Base-by-base conservation (phyloP, 37 sponge, comb jelly and placozoan genomes). In the Cliona cf. orientalis region DNA sequence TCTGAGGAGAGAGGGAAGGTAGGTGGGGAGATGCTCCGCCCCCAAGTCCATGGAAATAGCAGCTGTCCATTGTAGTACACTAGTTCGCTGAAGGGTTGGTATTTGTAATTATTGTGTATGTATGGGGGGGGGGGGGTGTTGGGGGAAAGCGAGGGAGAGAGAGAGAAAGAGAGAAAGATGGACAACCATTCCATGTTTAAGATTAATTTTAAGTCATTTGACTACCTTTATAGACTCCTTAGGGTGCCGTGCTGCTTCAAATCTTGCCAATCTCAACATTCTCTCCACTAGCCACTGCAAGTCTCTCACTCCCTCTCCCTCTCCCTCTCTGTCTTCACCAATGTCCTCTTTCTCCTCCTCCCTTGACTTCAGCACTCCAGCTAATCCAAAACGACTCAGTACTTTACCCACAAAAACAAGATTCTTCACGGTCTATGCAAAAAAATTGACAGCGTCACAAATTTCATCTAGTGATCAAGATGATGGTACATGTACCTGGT, bases 61-160 rank as follows among this genome's bases (percentile, higher is more conserved):
- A 46, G 82, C 95, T 31, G 78, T 68, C 95, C 95, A 95, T 61
- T 92, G 90, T 34, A 92, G 53, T 41, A 95, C 95, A 85, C 82
- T 81, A 14, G 72, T 72, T 1, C 95, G 70, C 92, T 93, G 65
- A 25, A 75, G 31, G 28, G n/a, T n/a, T n/a, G n/a, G n/a, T n/a
- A n/a, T n/a, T n/a, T n/a, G n/a, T n/a, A n/a, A n/a, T n/a, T n/a
- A n/a, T n/a, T n/a, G n/a, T n/a, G n/a, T n/a, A n/a, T n/a, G n/a
- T n/a, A n/a, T n/a, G n/a, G n/a, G n/a, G n/a, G n/a, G n/a, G n/a
- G n/a, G n/a, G n/a, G n/a, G n/a, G n/a, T n/a, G n/a, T n/a, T n/a
- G n/a, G n/a, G n/a, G n/a, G n/a, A n/a, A n/a, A n/a, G n/a, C n/a
- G n/a, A n/a, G n/a, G n/a, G n/a, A n/a, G 12, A 29, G 31, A 31